phyloP scores from a whole-genome alignment of 2,888 invertebrate genomes.

The Dicyrtomina minuta region DNA sequence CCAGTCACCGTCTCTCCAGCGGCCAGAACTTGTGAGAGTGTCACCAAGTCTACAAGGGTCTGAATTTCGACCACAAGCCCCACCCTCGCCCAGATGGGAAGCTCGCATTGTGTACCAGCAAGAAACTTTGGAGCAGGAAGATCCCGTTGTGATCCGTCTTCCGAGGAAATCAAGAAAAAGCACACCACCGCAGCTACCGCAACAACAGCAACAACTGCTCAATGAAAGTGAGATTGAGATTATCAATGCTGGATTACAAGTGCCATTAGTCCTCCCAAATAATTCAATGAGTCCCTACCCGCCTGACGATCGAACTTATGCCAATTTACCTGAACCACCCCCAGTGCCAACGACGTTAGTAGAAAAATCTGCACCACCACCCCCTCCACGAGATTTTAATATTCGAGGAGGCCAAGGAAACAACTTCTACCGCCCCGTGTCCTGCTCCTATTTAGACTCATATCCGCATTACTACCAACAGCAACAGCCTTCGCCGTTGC shows the following conservation, averaged over 20 bases:
- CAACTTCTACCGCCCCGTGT: conserved; percentile 51
- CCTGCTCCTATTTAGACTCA: conserved; percentile 51
- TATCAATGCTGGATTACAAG: conserved; percentile 16
- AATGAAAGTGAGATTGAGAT: not conserved
- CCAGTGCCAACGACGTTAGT: not conserved
- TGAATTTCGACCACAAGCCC: not conserved
- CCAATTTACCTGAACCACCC: conserved; percentile 25
- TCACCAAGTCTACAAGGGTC: not conserved
- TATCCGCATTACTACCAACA: conserved; percentile 33
- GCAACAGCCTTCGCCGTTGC: conserved; percentile 6
- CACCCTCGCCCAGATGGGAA: conserved; percentile 46
- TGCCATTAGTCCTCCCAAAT: conserved; percentile 27
- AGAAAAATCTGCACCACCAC: conserved; percentile 46
- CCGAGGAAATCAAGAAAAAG: conserved; percentile 25
- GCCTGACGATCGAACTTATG: conserved; percentile 35
- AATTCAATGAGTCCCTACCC: conserved; percentile 8
- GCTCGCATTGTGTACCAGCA: conserved; percentile 51
- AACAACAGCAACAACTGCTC: not conserved
- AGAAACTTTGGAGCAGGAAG: conserved; percentile 42
- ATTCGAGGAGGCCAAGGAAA: conserved; percentile 3
- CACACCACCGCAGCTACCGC: not conserved
- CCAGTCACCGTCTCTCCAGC: not conserved
- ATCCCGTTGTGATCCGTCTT: conserved; percentile 45
- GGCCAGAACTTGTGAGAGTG: conserved; percentile 13
- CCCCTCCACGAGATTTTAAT: conserved; percentile 48